Evolutionary conservation across 2,113 vertebrate species (phyloP).

Genomic region (Mormoops blainvillei): DNA sequence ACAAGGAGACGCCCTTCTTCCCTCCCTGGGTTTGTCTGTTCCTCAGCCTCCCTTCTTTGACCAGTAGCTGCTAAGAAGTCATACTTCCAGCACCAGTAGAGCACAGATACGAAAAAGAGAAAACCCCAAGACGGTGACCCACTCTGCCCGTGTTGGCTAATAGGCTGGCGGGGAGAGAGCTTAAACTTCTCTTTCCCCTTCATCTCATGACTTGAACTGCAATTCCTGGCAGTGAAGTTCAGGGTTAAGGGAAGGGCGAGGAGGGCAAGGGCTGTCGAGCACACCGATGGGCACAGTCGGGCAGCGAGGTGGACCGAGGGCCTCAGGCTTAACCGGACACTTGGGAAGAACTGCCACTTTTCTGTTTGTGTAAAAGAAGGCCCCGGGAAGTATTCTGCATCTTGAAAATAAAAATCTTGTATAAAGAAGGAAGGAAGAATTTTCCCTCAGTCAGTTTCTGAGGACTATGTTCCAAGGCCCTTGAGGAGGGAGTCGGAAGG

Average conservation of each 20-base stretch:
- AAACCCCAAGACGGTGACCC: not conserved
- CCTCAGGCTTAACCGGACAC: not conserved
- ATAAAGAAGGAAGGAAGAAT: slow-evolving; percentile 27
- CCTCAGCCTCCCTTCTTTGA: not conserved
- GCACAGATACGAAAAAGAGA: not conserved
- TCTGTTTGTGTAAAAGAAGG: not conserved
- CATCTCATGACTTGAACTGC: not conserved
- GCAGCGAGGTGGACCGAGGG: rapidly evolving
- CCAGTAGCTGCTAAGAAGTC: not conserved
- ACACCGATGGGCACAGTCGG: not conserved
- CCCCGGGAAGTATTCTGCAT: not conserved
- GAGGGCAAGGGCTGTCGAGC: rapidly evolving
- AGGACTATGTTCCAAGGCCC: not conserved
- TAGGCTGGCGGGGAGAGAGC: not conserved
- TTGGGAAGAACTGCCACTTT: not conserved
- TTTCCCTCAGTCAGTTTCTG: slow-evolving; percentile 25
- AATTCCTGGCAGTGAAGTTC: not conserved
- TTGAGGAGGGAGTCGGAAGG: slow-evolving; percentile 6
- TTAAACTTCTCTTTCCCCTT: not conserved
- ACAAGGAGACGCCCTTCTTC: rapidly evolving
- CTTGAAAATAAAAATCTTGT: not conserved
- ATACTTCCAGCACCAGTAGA: not conserved
- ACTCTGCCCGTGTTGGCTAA: not conserved
- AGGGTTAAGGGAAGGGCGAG: not conserved
- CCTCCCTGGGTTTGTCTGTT: not conserved